Base-by-base conservation (phyloP, 2,888 invertebrate species). In the Apeira syringaria region DNA sequence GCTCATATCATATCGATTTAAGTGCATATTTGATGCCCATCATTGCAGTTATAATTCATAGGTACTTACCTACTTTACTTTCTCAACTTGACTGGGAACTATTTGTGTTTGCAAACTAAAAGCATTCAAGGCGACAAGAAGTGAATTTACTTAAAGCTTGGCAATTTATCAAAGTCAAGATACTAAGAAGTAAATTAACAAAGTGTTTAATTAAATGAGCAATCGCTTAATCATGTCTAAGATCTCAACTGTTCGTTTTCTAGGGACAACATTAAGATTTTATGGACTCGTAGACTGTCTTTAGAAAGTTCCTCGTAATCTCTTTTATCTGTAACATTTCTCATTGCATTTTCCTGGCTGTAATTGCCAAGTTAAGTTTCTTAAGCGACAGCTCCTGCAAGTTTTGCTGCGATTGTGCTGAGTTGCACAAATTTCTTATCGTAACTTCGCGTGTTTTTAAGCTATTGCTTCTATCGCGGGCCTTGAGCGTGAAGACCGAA, bases 151-250 rank as follows among this genome's bases (percentile, higher is more conserved):
- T 70, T 2, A 15, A 15, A 15, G 66, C 63, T 49, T 43, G 40
- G 56, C 53, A 60, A 75, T 78, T 74, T 65, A 73, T 76, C 76
- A 76, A 74, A 70, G 74, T 75, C 72, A 47, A 55, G 59, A 58
- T 34, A 42, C 34, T 30, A 29, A 10, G 35, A 36, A 41, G 68
- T 67, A 73, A 76, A 7, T 20, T 3, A 20, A 73, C 71, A 74
- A 74, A 76, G 68, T 69, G 64, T 73, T 68, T 74, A 76, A 76
- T 78, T 74, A 73, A 73, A 75, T 64, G 62, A 68, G 61, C 55
- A 57, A 73, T 72, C 70, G 64, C 69, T 69, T 72, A 67, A 71
- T 71, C 68, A 64, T 58, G 60, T 63, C 56, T 59, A 47, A 65
- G 69, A 66, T 64, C 63, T 64, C 30, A 45, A 53, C 31, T 41